Base-by-base conservation (phyloP, 2,888 invertebrate genomes). In the Pecten maximus region DNA sequence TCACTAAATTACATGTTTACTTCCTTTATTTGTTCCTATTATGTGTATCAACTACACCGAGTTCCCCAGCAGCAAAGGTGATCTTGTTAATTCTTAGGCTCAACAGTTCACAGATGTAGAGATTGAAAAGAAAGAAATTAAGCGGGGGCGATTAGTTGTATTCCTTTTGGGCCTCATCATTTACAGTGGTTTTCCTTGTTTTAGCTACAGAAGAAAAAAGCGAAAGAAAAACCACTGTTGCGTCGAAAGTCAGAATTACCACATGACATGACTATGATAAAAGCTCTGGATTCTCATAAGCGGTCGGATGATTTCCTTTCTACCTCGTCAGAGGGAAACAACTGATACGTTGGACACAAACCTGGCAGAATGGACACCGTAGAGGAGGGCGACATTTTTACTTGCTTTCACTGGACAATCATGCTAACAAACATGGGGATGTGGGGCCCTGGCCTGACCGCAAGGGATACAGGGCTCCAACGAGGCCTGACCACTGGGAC, bases 191-290 rank as follows among this genome's bases (percentile, higher is more conserved):
- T 54, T 89, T 48, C 74, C 19, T 50, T 88, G 44, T 91, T 90
- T 6, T 88, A 91, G 91, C 50, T 91, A 86, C 89, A 90, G 54
- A 96, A 95, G 93, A 95, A 94, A 92, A 95, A 94, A 93, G 95
- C 94, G 87, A 98, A 98, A 97, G 98, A 98, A 97, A 98, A 98
- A 97, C 99, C 99, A 89, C 97, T 99, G 94, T 97, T 99, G 93
- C 98, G 99, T 97, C 98, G 99, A 97, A 99, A 99, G 97, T 99
- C 99, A 28, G 99, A 99, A 97, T 97, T 99, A 96, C 99, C 99
- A 88, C 98, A 99, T 96, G 99, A 99, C 97, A 98, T 98, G 95
- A 98, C 98, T 97, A 99, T 99, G 90, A 98, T 99, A 95, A 98
- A 98, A 97, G 99, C 99, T 93, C 97, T 99, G 95, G 98, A 98